Evolutionary conservation across 2,888 invertebrate species (phyloP).

Genomic region (Chymomyza fuscimana): DNA sequence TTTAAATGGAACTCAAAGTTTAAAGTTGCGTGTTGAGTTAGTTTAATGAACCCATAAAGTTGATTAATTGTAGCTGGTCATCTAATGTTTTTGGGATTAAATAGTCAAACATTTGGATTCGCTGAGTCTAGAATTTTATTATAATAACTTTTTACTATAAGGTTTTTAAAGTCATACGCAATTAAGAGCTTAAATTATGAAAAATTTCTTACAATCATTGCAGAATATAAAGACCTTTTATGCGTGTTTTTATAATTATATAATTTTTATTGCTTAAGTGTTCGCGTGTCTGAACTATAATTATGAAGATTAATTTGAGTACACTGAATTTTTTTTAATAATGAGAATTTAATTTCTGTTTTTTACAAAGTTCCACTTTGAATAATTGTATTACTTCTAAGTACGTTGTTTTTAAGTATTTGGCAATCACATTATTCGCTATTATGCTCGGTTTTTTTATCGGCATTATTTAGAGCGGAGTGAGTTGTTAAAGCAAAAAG

Average conservation of each 20-base stretch:
- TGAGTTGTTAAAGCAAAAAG: too few relatives aligned
- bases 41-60: not conserved
- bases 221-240: too few relatives aligned
- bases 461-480: too few relatives aligned
- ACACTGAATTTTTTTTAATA: not conserved
- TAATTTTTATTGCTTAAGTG: not conserved
- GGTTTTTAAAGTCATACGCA: not conserved
- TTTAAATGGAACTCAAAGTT: not conserved
- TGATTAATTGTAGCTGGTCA: not conserved
- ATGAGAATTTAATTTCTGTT: conserved; percentile 25
- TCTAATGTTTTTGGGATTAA: not conserved
- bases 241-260: too few relatives aligned
- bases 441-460: too few relatives aligned
- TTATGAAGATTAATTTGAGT: not conserved
- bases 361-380: not conserved
- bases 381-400: too few relatives aligned
- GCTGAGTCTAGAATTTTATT: not conserved
- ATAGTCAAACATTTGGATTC: not conserved
- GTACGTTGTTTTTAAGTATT: too few relatives aligned
- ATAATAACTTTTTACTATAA: not conserved
- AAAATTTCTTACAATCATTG: too few relatives aligned
- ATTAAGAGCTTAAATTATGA: not conserved
- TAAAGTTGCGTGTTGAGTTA: not conserved
- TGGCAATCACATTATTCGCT: too few relatives aligned
- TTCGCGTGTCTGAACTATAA: not conserved